Conservation (phyloP, 2,797 vertebrate genomes). For the Salarias fasciatus region DNA sequence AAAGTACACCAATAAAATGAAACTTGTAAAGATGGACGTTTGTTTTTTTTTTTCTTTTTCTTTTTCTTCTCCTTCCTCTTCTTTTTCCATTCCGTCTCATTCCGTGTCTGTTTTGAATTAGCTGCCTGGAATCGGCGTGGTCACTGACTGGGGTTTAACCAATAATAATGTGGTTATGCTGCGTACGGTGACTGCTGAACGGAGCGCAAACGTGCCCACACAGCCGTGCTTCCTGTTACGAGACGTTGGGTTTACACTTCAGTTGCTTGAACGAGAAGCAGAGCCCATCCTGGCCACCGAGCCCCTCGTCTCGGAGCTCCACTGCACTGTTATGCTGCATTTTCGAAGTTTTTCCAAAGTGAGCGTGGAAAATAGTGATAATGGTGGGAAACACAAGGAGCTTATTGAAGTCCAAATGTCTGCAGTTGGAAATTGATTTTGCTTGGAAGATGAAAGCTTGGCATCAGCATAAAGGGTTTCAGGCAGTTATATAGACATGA, state of each 20-base stretch:
- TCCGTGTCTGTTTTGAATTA: not conserved
- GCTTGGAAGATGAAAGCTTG: conserved; percentile 7
- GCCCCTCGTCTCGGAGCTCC: conserved; percentile 6
- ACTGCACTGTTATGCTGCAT: not conserved
- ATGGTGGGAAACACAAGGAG: too few relatives aligned
- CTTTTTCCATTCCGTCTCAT: not conserved
- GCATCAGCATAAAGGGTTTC: not conserved
- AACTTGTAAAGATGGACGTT: conserved; percentile 63
- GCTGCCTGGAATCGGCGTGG: not conserved
- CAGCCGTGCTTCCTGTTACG: conserved; percentile 10
- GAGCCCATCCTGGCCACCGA: conserved; percentile 8
- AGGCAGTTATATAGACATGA: conserved; percentile 16
- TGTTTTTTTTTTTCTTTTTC: too few relatives aligned
- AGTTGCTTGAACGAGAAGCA: conserved; percentile 17
- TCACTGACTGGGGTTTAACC: not conserved
- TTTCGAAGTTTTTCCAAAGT: too few relatives aligned
- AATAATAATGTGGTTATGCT: conserved; percentile 7
- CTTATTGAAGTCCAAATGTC: not conserved
- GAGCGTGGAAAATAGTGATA: too few relatives aligned
- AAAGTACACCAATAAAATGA: conserved; percentile 83
- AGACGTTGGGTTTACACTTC: conserved; percentile 16
- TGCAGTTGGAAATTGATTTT: conserved; percentile 5
- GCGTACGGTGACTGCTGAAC: not conserved
- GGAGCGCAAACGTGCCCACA: not conserved
- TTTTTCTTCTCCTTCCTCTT: not conserved